phyloP scores from a whole-genome alignment of 37 sponge, comb jelly and placozoan genomes.

The Theonella swinhoei region DNA sequence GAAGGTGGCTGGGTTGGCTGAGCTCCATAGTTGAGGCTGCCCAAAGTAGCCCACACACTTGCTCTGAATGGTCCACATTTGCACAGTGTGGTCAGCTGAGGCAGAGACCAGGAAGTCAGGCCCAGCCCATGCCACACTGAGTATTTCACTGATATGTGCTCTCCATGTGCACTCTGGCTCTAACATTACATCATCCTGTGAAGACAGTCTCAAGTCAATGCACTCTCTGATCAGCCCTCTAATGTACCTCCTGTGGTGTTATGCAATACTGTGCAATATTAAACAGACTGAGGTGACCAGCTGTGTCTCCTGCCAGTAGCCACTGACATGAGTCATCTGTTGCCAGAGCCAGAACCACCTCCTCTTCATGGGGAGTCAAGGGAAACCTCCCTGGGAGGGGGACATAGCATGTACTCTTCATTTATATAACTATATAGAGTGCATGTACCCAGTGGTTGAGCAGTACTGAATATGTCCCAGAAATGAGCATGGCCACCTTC shows the following conservation, averaged over 20 bases:
- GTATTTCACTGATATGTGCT: constrained; percentile 82
- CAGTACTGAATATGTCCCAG: constrained; percentile 84
- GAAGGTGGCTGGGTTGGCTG: neutral
- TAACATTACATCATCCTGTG: neutral
- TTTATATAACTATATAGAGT: no score
- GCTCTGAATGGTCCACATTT: constrained; percentile 90
- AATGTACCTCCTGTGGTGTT: neutral
- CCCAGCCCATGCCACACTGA: constrained; percentile 60
- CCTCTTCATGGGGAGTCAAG: constrained; percentile 72
- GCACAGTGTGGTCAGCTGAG: constrained; percentile 84
- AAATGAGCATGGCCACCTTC: constrained; percentile 85
- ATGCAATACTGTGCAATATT: constrained; percentile 66
- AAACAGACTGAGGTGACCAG: constrained; percentile 82
- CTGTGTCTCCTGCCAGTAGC: constrained; percentile 92
- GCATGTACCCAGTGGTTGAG: constrained; percentile 52
- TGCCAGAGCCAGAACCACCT: constrained; percentile 80
- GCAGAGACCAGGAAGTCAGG: constrained; percentile 79
- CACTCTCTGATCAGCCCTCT: neutral
- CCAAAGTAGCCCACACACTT: constrained; percentile 96
- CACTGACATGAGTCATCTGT: constrained; percentile 71
- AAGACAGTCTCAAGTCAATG: neutral
- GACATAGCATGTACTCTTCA: neutral
- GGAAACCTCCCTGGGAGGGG: constrained; percentile 71
- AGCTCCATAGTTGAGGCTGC: constrained; percentile 24
- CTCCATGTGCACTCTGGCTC: constrained; percentile 48